These are phyloP conservation scores for Apis laboriosa DNA, from an alignment of 1,140 invertebrate genomes.

Conservation along the genomic window DNA sequence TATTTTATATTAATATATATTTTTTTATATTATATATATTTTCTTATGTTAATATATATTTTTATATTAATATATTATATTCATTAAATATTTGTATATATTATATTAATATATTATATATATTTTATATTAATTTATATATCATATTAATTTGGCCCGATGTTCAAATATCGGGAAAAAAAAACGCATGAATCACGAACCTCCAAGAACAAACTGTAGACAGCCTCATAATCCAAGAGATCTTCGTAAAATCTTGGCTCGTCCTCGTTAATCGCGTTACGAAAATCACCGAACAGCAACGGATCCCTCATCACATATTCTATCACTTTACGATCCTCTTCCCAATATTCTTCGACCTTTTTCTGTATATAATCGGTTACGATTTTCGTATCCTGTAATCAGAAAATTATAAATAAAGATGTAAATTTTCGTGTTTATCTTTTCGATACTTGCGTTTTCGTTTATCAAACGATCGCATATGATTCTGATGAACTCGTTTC, in stretches of 20 bases:
- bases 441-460: constrained; percentile 80
- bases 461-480: constrained; percentile 93
- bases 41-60: no score
- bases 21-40: no score
- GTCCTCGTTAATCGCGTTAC: constrained; percentile 90
- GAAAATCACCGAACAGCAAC: constrained; percentile 92
- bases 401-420: constrained; percentile 22
- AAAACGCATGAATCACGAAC: constrained; percentile 71
- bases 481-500: constrained; percentile 93
- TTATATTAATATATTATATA: no score
- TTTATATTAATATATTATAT: no score
- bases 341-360: constrained; percentile 80
- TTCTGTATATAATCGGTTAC: constrained; percentile 80
- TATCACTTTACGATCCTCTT: constrained; percentile 81
- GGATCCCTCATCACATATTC: constrained; percentile 90
- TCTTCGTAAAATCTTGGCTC: constrained; percentile 93
- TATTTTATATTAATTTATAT: no score
- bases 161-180: no score
- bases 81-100: no score
- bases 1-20: no score
- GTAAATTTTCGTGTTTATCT: background rate
- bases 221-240: constrained; percentile 92
- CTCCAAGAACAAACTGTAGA: constrained; percentile 92
- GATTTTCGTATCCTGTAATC: constrained; percentile 79
- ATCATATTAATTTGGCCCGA: no score